Evolutionary conservation across 2,888 invertebrate species (phyloP).

Genomic region (Agrochola lota): DNA sequence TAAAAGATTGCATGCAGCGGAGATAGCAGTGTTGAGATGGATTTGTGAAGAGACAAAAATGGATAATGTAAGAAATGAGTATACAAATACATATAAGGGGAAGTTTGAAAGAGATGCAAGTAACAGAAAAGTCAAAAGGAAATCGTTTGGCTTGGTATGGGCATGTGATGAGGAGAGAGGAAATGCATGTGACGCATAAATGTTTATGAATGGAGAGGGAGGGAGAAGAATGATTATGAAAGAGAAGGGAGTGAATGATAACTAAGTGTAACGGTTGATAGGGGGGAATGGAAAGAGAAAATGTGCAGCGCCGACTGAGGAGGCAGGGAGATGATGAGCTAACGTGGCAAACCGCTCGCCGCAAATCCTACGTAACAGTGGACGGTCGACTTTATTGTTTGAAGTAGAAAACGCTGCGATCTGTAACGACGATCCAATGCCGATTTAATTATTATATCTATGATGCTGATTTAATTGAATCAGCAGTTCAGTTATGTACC

Average conservation of each 20-base stretch:
- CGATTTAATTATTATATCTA: constrained; percentile 21
- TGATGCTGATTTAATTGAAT: background rate
- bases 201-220: too few relatives aligned
- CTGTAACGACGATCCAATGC: constrained; percentile 10
- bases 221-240: too few relatives aligned
- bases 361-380: background rate
- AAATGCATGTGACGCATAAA: background rate
- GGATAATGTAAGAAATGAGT: too few relatives aligned
- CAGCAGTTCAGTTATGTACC: background rate
- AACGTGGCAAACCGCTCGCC: background rate
- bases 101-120: too few relatives aligned
- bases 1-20: too few relatives aligned
- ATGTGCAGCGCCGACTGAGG: too few relatives aligned
- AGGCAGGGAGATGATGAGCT: too few relatives aligned
- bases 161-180: background rate
- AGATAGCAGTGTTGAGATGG: background rate
- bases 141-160: background rate
- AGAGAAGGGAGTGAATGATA: too few relatives aligned
- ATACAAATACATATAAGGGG: too few relatives aligned
- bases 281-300: too few relatives aligned
- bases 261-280: too few relatives aligned
- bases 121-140: background rate
- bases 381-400: background rate
- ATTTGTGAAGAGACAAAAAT: too few relatives aligned
- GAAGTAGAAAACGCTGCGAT: constrained; percentile 4